Evolutionary conservation across 1,140 invertebrate species (phyloP), one percentile per base, ranked within the genome.

Genomic region (Triops longicaudatus): DNA sequence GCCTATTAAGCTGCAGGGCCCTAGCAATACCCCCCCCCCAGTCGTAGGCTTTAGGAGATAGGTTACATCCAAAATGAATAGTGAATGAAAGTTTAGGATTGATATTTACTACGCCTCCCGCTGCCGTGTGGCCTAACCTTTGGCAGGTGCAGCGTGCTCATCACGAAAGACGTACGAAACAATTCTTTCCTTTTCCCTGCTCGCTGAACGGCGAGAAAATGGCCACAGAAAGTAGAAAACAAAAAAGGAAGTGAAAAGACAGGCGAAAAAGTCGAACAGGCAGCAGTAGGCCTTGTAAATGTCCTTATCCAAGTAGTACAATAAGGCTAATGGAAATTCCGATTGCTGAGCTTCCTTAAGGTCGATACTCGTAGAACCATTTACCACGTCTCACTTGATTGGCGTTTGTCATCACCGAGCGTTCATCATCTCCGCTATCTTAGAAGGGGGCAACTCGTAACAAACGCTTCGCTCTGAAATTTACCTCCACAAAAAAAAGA

Each of bases 311-410:
- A 63, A 10, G 22, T 63, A 63, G 50, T 63, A 63, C 50, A 63
- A 63, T 63, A 63, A 63, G 22, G 14, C 50, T 63, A 63, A 63
- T 63, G 50, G 50, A 63, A 63, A 63, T 63, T 63, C 50, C 50
- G 50, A 63, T 63, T 63, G 50, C 50, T 63, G 22, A 22, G 50
- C 50, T 63, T 63, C 50, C 22, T 37, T 37, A 37, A 63, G 50
- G 50, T 63, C 50, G 50, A 63, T 63, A 22, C n/a, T 37, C 50
- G 7, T n/a, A 63, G 50, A 63, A 22, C 50, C 50, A 63, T 63
- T 63, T 63, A 63, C 50, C 14, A 63, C 22, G 50, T 7, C 50
- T 63, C 31, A 22, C 14, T 63, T 63, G 50, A 63, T 63, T 63
- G 50, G 50, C 50, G 17, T 14, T 63, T 63, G 50, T 63, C 50